Base-by-base conservation (phyloP, 2,113 vertebrate genomes). In the Uria lomvia region DNA sequence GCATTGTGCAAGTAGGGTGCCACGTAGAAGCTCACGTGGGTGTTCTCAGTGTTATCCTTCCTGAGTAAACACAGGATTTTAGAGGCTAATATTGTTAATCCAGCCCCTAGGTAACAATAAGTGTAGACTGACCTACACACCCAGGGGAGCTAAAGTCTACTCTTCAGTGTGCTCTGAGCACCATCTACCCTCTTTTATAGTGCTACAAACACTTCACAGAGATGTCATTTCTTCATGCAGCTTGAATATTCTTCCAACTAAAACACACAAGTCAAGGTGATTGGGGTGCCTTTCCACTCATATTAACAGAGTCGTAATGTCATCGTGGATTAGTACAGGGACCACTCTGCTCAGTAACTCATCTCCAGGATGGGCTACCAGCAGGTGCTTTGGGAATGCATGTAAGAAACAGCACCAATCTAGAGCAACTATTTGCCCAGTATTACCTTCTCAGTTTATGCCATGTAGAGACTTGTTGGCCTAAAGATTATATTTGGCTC, bases 1-100 rank as follows among this genome's bases (percentile, higher is more conserved):
- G 66, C 45, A 56, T 14, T 1, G 3, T n/a, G 43, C 43, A 29
- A 76, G 43, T 19, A 53, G 30, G 30, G 21, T 75, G 29, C 58
- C 55, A 13, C 5, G 5, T 1, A 27, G 56, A 53, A 71, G 34
- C 4, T 76, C 52, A 42, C 0, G 5, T 21, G 81, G 53, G 32
- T 34, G 40, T 36, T 60, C 40, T 42, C 6, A 22, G 59, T 87
- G 55, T 49, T 45, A 8, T 50, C 19, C 72, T 50, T 30, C 40
- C 47, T 38, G 58, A 59, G 72, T 56, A 24, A 53, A 45, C 38
- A 15, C 8, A 20, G 30, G 43, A 7, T 60, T 93, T 60, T 12
- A 10, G 59, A 0, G 2, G 52, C 1, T 45, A 21, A 53, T 8
- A 7, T 10, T 50, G 19, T 74, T 58, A 34, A 62, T 43, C 29